These are phyloP conservation scores for Opisthograptis luteolata DNA, from an alignment of 2,888 invertebrate genomes.

Conservation along the genomic window DNA sequence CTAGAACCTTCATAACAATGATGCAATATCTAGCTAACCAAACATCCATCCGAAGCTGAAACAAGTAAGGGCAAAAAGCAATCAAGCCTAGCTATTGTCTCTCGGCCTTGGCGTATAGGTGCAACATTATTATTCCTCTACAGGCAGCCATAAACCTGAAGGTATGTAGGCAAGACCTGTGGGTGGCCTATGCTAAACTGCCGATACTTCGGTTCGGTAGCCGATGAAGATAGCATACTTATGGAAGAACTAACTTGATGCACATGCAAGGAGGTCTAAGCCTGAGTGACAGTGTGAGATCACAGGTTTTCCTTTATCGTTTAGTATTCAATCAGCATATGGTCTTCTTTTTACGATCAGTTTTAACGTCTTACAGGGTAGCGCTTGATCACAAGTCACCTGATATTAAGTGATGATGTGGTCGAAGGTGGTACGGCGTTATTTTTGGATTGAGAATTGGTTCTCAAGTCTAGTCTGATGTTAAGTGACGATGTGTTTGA, in stretches of 20 bases:
- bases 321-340: constrained; percentile 12
- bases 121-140: constrained; percentile 69
- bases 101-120: constrained; percentile 57
- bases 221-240: constrained; percentile 62
- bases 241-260: constrained; percentile 36
- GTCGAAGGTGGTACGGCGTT: no score
- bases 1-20: constrained; percentile 11
- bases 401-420: no score
- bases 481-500: no score
- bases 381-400: no score
- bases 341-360: constrained; percentile 2
- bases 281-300: constrained; percentile 10
- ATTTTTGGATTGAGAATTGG: no score
- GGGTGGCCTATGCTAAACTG: constrained; percentile 65
- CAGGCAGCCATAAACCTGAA: constrained; percentile 53
- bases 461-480: no score
- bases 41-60: constrained; percentile 17
- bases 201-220: constrained; percentile 47
- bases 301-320: constrained; percentile 2
- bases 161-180: constrained; percentile 60
- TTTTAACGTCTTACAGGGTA: no score
- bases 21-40: constrained; percentile 25
- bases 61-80: constrained; percentile 59
- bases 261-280: constrained; percentile 34
- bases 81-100: constrained; percentile 66